Conservation (phyloP, 2,113 vertebrate species). For the Thoracochromis brauschi region DNA sequence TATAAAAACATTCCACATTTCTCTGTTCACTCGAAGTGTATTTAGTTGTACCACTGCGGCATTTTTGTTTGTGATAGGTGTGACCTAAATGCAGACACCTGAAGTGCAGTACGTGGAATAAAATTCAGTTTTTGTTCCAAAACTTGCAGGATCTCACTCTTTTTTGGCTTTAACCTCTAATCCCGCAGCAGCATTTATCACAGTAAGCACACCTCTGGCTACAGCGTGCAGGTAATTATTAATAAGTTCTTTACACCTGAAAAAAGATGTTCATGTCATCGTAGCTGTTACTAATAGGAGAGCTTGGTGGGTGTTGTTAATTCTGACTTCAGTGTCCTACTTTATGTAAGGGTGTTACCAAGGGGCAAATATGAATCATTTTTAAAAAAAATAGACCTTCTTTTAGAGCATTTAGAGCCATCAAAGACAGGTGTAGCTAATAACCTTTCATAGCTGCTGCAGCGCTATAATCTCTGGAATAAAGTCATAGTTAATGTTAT, state of each 20-base stretch:
- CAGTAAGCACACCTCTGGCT: neutral
- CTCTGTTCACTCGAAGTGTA: conserved; percentile 53
- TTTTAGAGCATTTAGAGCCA: neutral
- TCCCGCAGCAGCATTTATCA: neutral
- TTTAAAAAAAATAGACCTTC: neutral
- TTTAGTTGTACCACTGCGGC: conserved; percentile 59
- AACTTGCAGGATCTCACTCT: neutral
- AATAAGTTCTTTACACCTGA: neutral
- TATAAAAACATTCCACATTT: conserved; percentile 56
- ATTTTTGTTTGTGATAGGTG: conserved; percentile 69
- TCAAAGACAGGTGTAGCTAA: neutral
- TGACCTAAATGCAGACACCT: conserved; percentile 62
- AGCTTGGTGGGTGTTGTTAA: neutral
- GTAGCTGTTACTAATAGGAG: neutral
- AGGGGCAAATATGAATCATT: neutral
- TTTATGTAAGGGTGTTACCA: neutral
- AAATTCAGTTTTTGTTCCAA: conserved; percentile 52
- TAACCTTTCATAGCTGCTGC: neutral
- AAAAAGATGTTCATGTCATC: neutral
- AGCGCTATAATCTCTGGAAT: neutral
- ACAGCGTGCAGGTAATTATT: neutral
- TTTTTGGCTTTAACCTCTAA: neutral
- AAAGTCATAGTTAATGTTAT: neutral
- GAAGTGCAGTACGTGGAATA: conserved; percentile 71
- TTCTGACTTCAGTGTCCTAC: neutral